A percentile compares a stretch with the other conserved stretches of the same genome.
Conservation (phyloP, 2,113 vertebrate genomes). For the Nannospalax galili region DNA sequence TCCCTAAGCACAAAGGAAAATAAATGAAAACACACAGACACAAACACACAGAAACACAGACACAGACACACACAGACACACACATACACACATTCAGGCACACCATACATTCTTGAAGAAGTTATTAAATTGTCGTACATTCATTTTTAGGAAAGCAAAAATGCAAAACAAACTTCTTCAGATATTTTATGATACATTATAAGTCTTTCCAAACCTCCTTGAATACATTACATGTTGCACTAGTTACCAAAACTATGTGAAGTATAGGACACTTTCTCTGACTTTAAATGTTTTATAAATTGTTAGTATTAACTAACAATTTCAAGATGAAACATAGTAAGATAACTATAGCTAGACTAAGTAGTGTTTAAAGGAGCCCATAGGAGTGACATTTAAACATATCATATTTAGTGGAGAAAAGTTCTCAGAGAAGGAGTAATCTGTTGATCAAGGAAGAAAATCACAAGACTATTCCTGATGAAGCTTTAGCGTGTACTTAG, state of each 20-base stretch:
- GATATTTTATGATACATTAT: neutral
- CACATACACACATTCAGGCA: neutral
- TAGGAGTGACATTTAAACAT: neutral
- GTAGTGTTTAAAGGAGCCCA: neutral
- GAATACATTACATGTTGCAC: neutral
- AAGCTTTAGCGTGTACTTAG: neutral
- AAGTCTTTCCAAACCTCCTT: neutral
- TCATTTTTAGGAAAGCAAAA: constrained; percentile 29
- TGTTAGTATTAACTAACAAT: neutral
- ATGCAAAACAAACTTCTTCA: neutral
- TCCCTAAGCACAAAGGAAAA: neutral
- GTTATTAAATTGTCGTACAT: neutral
- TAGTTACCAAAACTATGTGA: neutral
- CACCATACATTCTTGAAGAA: too few relatives aligned
- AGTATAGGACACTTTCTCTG: neutral
- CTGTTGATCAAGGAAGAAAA: neutral
- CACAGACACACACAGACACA: neutral
- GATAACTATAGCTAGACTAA: neutral
- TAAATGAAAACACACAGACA: neutral
- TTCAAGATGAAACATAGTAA: neutral
- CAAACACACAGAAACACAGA: neutral
- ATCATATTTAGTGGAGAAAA: neutral
- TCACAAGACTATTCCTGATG: neutral
- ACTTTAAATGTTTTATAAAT: neutral
- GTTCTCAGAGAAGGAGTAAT: neutral